Conservation (phyloP, 1,140 invertebrate genomes). For the Heliconius congener region DNA sequence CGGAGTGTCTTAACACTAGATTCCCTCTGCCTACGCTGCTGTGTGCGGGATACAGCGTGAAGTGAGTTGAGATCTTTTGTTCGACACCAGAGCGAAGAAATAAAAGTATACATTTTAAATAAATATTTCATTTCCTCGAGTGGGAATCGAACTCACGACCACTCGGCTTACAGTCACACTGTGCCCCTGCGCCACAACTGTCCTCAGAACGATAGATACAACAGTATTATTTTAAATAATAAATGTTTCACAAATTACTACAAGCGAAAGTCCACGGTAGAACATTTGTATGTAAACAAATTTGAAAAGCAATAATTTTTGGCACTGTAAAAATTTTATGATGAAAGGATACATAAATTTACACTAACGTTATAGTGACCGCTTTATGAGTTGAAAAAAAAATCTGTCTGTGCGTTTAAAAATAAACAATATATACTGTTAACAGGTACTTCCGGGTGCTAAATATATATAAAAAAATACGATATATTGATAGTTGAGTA, state of each 20-base stretch:
- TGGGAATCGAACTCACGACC: too few species aligned
- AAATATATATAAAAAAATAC: neutral
- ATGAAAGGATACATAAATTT: conserved; percentile 29
- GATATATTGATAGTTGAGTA: neutral
- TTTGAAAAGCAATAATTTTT: conserved; percentile 21
- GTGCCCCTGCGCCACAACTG: too few species aligned
- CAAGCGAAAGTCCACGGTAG: neutral
- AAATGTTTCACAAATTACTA: neutral
- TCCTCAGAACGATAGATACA: neutral
- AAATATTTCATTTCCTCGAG: too few species aligned
- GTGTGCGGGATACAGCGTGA: too few species aligned
- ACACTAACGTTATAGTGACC: conserved; percentile 19
- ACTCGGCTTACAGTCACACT: too few species aligned
- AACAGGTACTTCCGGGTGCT: neutral
- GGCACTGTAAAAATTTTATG: conserved; percentile 21
- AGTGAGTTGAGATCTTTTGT: too few species aligned
- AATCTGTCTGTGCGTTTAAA: neutral
- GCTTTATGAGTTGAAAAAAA: conserved; percentile 16
- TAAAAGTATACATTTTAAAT: too few species aligned
- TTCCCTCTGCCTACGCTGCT: too few species aligned
- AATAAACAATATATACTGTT: neutral
- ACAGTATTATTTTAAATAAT: too few species aligned
- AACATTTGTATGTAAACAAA: neutral
- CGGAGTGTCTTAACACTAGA: too few species aligned
- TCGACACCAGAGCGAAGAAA: too few species aligned